Base-by-base conservation (phyloP, 2,797 vertebrate species). In the Tadarida brasiliensis region DNA sequence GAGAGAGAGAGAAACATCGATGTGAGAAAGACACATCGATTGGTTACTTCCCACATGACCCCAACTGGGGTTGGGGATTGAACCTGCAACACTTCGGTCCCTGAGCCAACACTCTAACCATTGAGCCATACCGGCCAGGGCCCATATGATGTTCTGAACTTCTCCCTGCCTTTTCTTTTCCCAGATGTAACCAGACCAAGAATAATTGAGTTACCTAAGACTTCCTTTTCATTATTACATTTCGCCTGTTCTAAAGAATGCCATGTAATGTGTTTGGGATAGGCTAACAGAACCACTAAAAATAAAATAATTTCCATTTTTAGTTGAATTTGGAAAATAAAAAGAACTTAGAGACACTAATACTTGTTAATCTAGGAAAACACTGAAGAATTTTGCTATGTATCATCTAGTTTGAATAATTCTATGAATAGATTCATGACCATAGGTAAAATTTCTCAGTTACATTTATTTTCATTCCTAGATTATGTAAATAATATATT, bases 401-500 rank as follows among this genome's bases (percentile, higher is more conserved):
- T 19, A 61, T 33, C n/a, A 68, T 90, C 20, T 78, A 70, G 9
- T 87, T 74, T 87, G 76, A 92, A 84, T 61, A 83, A n/a, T 71
- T 94, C 28, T 73, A 17, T 63, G 44, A 90, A 28, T 51, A 92
- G n/a, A 80, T 87, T 84, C 11, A 70, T 87, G 22, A 92, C 70
- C 22, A 35, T 81, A 51, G 47, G 7, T 51, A 19, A 57, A 71
- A 90, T 73, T 20, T 54, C 78, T 96, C 47, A 88, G 47, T 71
- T 92, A 12, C 74, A 80, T 91, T 78, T 90, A 80, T 87, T 95
- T 93, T 82, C 59, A n/a, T 83, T 92, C 39, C 35, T 95, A 80
- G 61, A 39, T 47, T 73, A 74, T 83, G 2, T 63, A 90, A 77
- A 56, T 88, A 73, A 65, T 83, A 68, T 77, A 92, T 77, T 8